Conservation (phyloP, 2,888 invertebrate species). For the Platycnemis pennipes region DNA sequence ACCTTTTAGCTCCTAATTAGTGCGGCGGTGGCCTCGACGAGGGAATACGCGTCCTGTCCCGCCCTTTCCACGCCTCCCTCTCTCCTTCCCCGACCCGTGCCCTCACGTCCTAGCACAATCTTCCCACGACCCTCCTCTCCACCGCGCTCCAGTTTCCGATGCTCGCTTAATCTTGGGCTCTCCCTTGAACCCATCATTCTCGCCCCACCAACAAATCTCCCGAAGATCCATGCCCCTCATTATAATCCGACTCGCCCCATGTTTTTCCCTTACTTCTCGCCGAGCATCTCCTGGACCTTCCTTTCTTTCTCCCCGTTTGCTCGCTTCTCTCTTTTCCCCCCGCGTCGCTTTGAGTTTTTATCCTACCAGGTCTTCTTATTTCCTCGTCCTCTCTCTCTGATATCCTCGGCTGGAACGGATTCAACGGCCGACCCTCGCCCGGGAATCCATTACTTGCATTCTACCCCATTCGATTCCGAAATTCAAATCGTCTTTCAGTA, state of each 20-base stretch:
- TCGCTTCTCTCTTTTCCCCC: not conserved
- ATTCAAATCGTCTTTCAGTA: not conserved
- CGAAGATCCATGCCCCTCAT: not conserved
- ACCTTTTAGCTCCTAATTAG: conserved; percentile 52
- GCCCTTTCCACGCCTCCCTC: not conserved
- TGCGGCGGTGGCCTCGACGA: not conserved
- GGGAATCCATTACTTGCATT: conserved; percentile 14
- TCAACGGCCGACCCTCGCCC: not conserved
- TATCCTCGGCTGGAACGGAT: not conserved
- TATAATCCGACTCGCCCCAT: not conserved
- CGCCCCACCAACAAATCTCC: not conserved
- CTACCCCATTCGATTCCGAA: not conserved
- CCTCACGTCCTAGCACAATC: not conserved
- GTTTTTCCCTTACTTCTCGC: not conserved
- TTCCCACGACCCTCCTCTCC: not conserved
- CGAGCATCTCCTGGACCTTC: not conserved
- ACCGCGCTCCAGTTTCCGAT: not conserved
- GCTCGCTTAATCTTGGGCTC: conserved; percentile 12
- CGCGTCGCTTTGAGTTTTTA: not conserved
- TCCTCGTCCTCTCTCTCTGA: not conserved
- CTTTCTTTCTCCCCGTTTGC: not conserved
- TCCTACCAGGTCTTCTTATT: too few relatives aligned
- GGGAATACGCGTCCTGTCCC: not conserved
- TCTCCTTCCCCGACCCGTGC: not conserved
- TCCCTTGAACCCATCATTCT: not conserved